phyloP scores from a whole-genome alignment of 2,888 invertebrate species.

The Pseudanteris insignis region DNA sequence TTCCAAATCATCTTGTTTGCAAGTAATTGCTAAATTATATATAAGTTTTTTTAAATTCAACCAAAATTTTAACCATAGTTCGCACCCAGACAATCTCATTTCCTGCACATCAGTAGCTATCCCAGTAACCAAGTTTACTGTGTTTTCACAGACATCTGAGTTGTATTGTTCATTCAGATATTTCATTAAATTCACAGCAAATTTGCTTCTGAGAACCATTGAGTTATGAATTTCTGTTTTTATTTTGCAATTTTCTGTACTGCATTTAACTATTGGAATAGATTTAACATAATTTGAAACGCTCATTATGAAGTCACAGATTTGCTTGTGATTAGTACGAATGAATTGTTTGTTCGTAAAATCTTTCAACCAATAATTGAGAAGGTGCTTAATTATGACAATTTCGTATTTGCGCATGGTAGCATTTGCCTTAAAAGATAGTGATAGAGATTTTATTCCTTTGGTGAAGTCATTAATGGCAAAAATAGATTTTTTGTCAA shows the following conservation, averaged over 20 bases:
- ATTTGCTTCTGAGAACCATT: too few relatives aligned
- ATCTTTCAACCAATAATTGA: neutral
- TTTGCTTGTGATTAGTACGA: neutral
- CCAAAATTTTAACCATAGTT: constrained; percentile 5
- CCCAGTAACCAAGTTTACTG: neutral
- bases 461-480: neutral
- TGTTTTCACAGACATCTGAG: neutral
- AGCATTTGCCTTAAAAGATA: too few relatives aligned
- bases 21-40: neutral
- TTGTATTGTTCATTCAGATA: too few relatives aligned
- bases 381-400: too few relatives aligned
- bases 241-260: neutral
- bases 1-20: constrained; percentile 1
- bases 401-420: too few relatives aligned
- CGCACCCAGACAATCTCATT: neutral
- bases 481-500: neutral
- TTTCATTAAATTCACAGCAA: too few relatives aligned
- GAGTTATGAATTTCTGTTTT: constrained; percentile 4
- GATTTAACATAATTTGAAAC: neutral
- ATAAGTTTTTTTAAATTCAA: neutral
- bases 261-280: neutral
- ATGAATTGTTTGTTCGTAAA: neutral
- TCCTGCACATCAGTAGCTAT: constrained; percentile 6
- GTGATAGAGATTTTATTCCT: neutral
- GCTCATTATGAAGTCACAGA: neutral